These are phyloP conservation scores for Cotesia glomerata DNA, from an alignment of 1,140 invertebrate species.

Conservation along the genomic window DNA sequence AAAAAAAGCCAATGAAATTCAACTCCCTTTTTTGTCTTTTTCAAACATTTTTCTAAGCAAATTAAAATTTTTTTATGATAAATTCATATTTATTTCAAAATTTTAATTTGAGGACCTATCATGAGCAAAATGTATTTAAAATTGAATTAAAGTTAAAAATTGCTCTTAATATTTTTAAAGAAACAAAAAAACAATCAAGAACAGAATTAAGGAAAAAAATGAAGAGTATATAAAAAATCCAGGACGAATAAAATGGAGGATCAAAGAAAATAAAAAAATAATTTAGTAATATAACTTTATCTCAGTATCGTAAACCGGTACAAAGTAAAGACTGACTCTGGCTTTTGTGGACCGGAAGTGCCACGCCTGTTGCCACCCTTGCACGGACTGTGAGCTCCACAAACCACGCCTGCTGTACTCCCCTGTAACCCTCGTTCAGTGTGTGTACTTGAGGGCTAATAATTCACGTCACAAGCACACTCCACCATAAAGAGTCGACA, in stretches of 20 bases:
- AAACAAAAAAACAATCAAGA: too few relatives aligned
- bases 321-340: background rate
- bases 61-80: too few relatives aligned
- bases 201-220: too few relatives aligned
- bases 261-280: background rate
- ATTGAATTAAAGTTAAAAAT: too few relatives aligned
- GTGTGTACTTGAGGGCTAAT: conserved; percentile 51
- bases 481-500: conserved; percentile 59
- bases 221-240: background rate
- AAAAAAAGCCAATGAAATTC: too few relatives aligned
- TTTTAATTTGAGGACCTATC: too few relatives aligned
- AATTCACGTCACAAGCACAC: conserved; percentile 61
- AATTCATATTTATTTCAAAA: too few relatives aligned
- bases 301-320: background rate
- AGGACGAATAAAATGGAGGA: background rate
- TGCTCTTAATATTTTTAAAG: too few relatives aligned
- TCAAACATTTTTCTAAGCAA: too few relatives aligned
- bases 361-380: conserved; percentile 49
- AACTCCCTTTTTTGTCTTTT: too few relatives aligned
- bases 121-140: too few relatives aligned
- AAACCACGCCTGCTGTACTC: conserved; percentile 50
- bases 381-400: conserved; percentile 20
- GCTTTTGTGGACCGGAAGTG: conserved; percentile 27
- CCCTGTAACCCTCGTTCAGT: conserved; percentile 20
- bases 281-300: background rate